Percentiles rank a stretch among this genome's conserved stretches.
phyloP scores from a whole-genome alignment of 2,888 invertebrate genomes.

The Dinocampus coccinellae region DNA sequence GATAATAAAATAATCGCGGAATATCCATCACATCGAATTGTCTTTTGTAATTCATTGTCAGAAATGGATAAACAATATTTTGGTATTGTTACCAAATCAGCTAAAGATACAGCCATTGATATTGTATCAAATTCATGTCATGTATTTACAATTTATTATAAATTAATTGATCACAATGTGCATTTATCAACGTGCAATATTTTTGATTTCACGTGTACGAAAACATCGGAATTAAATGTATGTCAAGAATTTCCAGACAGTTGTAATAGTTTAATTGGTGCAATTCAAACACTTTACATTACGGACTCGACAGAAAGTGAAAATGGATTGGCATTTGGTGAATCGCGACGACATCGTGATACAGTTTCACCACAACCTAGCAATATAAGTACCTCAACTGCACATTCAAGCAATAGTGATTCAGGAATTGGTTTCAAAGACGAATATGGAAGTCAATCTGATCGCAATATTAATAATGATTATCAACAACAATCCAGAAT shows the following conservation, averaged over 20 bases:
- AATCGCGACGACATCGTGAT: conserved; percentile 43
- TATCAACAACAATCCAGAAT: neutral
- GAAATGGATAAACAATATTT: conserved; percentile 94
- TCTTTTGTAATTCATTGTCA: conserved; percentile 90
- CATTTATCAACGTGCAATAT: conserved; percentile 85
- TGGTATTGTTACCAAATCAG: conserved; percentile 90
- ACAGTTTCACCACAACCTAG: conserved; percentile 84
- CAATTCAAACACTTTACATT: conserved; percentile 73
- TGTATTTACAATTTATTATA: conserved; percentile 93
- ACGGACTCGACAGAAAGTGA: conserved; percentile 1
- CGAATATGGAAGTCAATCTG: conserved; percentile 86
- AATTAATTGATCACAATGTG: conserved; percentile 84
- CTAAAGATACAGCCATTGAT: conserved; percentile 69
- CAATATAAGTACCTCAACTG: conserved; percentile 83
- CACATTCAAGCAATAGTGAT: conserved; percentile 93
- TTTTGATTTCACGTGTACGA: conserved; percentile 89
- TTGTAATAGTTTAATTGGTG: conserved; percentile 76
- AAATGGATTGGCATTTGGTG: conserved; percentile 29
- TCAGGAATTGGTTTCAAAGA: conserved; percentile 95
- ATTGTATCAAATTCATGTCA: conserved; percentile 91
- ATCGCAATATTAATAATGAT: conserved; percentile 75
- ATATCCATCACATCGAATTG: conserved; percentile 87
- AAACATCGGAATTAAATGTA: conserved; percentile 81
- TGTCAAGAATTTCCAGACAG: conserved; percentile 93
- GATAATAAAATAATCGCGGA: conserved; percentile 86